Evolutionary conservation across 2,888 invertebrate species (phyloP).

Genomic region (Tipula helvola): DNA sequence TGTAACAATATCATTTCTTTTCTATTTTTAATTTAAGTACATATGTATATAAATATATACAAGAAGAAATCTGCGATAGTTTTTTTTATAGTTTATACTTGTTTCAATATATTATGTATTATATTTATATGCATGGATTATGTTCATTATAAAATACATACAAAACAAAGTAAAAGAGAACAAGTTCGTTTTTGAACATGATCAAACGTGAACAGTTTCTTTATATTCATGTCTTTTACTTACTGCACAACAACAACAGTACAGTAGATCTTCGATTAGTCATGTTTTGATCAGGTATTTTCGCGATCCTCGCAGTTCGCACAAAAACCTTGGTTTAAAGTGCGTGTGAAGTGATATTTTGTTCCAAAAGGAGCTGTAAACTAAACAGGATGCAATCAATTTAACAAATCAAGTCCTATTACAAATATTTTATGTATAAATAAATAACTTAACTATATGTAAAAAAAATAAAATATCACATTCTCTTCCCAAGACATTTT

Average conservation of each 20-base stretch:
- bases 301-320: neutral
- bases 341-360: neutral
- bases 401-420: neutral
- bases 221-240: neutral
- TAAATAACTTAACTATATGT: neutral
- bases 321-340: neutral
- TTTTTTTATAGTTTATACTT: neutral
- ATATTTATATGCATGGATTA: neutral
- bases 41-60: neutral
- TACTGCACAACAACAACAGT: neutral
- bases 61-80: neutral
- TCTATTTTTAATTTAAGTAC: neutral
- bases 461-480: neutral
- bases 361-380: neutral
- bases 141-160: neutral
- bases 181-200: slow-evolving; percentile 4
- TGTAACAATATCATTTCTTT: slow-evolving; percentile 4
- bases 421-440: neutral
- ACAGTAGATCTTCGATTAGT: neutral
- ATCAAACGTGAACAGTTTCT: neutral
- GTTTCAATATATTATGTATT: neutral
- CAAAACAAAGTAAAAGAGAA: neutral
- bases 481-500: slow-evolving; percentile 4
- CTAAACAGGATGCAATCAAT: neutral
- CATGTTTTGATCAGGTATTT: neutral